Base-by-base conservation (phyloP, 2,888 invertebrate species). In the Nemotelus pantherinus region DNA sequence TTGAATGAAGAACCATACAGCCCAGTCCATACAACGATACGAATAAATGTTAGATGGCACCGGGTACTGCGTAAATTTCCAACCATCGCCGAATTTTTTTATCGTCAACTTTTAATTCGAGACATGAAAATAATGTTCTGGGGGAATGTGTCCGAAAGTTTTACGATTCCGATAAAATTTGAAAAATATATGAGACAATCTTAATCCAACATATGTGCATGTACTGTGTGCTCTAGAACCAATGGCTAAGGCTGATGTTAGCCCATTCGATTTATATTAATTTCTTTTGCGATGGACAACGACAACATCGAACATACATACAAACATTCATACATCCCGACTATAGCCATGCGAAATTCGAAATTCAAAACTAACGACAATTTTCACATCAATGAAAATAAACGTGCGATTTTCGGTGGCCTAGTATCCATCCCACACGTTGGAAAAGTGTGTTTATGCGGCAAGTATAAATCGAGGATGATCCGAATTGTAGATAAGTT, bases 121-220 rank as follows among this genome's bases (percentile, higher is more conserved):
- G 48, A 68, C 48, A 53, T 50, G 53, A 65, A 65, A 65, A 65
- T 65, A 65, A 65, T 65, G 68, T 68, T 68, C 48, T 68, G 53
- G n/a, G 65, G 48, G 68, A 48, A 68, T 68, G 68, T 68, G 50
- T 50, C 53, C 53, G 39, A 68, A 68, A 68, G 7, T 68, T 68
- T 68, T 50, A 68, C 41, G 53, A 68, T 6, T 68, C 53, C 68
- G 50, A 68, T 68, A 68, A 68, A 68, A 50, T 68, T 68, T 68
- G 50, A 50, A 68, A 68, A 50, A 68, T 68, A 68, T 68, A 68
- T 50, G 68, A 50, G 68, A 68, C 68, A 68, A 50, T 68, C 41
- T 41, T 68, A 68, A 68, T 68, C 68, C 68, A 25, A 63, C 10
- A 10, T n/a, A 57, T 63, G 63, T 63, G 63, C 3, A 50, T 68